These are phyloP conservation scores for Caenorhabditis imperialis DNA, from an alignment of 2,888 invertebrate species.

Conservation along the genomic window DNA sequence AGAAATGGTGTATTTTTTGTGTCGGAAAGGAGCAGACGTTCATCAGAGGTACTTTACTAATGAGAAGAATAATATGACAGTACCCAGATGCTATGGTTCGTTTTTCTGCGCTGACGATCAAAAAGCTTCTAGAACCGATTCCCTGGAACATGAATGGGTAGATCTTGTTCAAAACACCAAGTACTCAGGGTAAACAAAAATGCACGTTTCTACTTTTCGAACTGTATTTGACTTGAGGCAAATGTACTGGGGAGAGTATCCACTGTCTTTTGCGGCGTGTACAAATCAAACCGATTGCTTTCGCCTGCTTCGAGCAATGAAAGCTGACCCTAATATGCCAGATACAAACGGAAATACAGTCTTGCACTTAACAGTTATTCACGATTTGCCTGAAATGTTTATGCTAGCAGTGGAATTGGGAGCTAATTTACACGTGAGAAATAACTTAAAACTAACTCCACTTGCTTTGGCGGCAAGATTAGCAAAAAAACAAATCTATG, in stretches of 20 bases:
- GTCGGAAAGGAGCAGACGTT: constrained; percentile 91
- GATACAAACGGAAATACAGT: constrained; percentile 98
- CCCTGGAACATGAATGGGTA: constrained; percentile 91
- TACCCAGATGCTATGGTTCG: constrained; percentile 84
- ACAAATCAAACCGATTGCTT: constrained; percentile 97
- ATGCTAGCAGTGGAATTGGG: constrained; percentile 95
- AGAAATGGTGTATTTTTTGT: constrained; percentile 93
- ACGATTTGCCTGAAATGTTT: constrained; percentile 90
- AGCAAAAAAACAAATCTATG: constrained; percentile 84
- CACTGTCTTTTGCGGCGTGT: constrained; percentile 94
- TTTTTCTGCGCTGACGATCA: constrained; percentile 98
- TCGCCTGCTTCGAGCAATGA: constrained; percentile 91
- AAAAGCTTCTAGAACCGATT: constrained; percentile 85
- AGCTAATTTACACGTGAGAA: constrained; percentile 88
- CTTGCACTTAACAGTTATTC: constrained; percentile 95
- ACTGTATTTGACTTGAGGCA: constrained; percentile 82
- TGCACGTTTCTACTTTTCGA: not conserved
- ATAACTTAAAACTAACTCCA: constrained; percentile 90
- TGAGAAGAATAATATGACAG: not conserved
- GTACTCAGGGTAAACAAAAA: constrained; percentile 86
- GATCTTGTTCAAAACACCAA: constrained; percentile 87
- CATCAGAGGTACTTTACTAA: constrained; percentile 82
- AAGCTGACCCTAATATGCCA: constrained; percentile 93
- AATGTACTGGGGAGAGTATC: constrained; percentile 99
- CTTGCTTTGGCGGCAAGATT: constrained; percentile 84